Percentiles rank a stretch among this genome's conserved stretches.
Evolutionary conservation across 2,888 invertebrate species (phyloP).

Genomic region (Cryptophagus acutangulus): DNA sequence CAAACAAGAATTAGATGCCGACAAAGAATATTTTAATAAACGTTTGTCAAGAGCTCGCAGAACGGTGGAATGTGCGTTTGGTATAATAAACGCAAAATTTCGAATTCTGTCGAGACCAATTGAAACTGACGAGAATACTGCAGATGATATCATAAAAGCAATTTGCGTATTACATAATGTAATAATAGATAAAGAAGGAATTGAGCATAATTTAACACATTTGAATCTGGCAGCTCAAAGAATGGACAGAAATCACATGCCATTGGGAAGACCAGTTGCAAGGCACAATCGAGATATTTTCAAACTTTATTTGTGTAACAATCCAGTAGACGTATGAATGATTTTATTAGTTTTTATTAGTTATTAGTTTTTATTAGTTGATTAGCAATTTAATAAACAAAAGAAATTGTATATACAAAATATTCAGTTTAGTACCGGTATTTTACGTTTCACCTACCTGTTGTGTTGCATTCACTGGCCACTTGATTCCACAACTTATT

Average conservation of each 20-base stretch:
- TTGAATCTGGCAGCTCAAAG: neutral
- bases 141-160: conserved; percentile 16
- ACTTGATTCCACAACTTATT: no score
- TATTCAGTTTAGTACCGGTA: no score
- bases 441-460: no score
- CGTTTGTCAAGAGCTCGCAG: conserved; percentile 21
- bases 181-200: conserved; percentile 13
- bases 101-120: conserved; percentile 18
- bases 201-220: conserved; percentile 12
- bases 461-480: no score
- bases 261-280: neutral
- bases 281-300: conserved; percentile 9
- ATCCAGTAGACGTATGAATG: neutral
- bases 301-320: conserved; percentile 9
- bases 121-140: conserved; percentile 8
- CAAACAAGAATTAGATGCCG: conserved; percentile 11
- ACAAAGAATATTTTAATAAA: conserved; percentile 21
- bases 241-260: neutral
- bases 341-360: no score
- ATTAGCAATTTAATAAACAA: no score
- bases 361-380: no score
- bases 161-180: conserved; percentile 13
- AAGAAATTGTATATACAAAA: no score
- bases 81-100: conserved; percentile 20
- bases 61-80: conserved; percentile 38